These are phyloP conservation scores for Lycaon pictus DNA, from an alignment of 2,113 vertebrate genomes.

Conservation along the genomic window DNA sequence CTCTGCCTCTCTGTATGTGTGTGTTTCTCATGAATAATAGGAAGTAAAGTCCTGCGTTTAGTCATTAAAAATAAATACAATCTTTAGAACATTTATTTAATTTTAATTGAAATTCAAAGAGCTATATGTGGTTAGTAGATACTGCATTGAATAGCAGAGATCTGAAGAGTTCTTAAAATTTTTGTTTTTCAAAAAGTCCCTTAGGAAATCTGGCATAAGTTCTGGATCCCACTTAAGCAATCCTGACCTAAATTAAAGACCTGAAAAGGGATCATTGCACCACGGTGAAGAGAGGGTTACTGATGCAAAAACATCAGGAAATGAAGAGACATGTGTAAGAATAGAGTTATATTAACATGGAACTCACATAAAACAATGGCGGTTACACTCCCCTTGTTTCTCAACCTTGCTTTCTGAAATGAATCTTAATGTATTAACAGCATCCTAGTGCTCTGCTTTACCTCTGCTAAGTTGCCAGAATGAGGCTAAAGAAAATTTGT, in stretches of 20 bases:
- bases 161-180: not conserved
- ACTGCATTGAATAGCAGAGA: not conserved
- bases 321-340: not conserved
- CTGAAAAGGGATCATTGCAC: not conserved
- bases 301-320: not conserved
- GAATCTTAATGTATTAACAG: not conserved
- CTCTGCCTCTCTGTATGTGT: too few species aligned
- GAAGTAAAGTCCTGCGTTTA: too few species aligned
- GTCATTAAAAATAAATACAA: too few species aligned
- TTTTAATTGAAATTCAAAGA: not conserved
- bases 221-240: not conserved
- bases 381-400: not conserved
- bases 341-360: not conserved
- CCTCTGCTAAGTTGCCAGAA: not conserved
- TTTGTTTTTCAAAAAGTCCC: not conserved
- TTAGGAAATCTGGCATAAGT: not conserved
- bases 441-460: not conserved
- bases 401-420: not conserved
- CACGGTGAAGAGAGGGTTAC: not conserved
- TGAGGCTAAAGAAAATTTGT: not conserved
- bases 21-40: too few species aligned
- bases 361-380: not conserved
- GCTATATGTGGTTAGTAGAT: not conserved
- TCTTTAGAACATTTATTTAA: not conserved
- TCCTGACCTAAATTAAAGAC: not conserved